Evolutionary conservation across 2,888 invertebrate species (phyloP).

Genomic region (Leptogaster cylindrica): DNA sequence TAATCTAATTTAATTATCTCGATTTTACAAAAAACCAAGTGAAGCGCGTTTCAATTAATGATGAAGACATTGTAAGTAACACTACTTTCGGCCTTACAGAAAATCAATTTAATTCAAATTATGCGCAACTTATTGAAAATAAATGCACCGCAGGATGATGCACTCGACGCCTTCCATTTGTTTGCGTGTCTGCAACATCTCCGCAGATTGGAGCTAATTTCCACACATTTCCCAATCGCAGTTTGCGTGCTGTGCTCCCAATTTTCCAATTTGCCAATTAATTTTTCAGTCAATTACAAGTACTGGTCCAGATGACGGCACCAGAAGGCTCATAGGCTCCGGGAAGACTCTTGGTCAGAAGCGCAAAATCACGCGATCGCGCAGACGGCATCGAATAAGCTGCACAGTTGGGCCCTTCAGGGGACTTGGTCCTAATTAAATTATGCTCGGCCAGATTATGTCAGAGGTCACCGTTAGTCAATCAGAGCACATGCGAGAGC

Average conservation of each 20-base stretch:
- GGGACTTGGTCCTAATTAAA: slow-evolving; percentile 26
- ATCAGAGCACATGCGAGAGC: slow-evolving; percentile 11
- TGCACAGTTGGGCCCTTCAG: slow-evolving; percentile 16
- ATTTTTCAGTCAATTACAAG: background rate
- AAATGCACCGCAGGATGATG: too few species aligned
- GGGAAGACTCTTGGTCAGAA: background rate
- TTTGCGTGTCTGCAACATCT: too few species aligned
- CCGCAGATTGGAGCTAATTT: background rate
- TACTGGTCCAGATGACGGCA: slow-evolving; percentile 15
- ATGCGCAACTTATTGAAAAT: too few species aligned
- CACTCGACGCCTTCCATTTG: too few species aligned
- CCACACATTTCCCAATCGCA: slow-evolving; percentile 20
- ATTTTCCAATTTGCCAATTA: slow-evolving; percentile 38
- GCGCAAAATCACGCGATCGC: slow-evolving; percentile 20
- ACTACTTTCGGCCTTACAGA: too few species aligned
- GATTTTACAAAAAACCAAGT: too few species aligned
- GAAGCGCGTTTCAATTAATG: too few species aligned
- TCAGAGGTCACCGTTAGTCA: slow-evolving; percentile 20
- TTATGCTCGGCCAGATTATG: slow-evolving; percentile 31
- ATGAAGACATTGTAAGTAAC: too few species aligned
- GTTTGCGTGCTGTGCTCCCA: slow-evolving; percentile 13
- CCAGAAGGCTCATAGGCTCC: slow-evolving; percentile 15
- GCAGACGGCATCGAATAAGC: background rate
- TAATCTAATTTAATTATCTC: too few species aligned
- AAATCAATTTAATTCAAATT: too few species aligned